A percentile compares a stretch with the other conserved stretches of the same genome.
These are phyloP conservation scores for Phyllostomus discolor DNA, from an alignment of 2,113 vertebrate genomes.

Conservation along the genomic window DNA sequence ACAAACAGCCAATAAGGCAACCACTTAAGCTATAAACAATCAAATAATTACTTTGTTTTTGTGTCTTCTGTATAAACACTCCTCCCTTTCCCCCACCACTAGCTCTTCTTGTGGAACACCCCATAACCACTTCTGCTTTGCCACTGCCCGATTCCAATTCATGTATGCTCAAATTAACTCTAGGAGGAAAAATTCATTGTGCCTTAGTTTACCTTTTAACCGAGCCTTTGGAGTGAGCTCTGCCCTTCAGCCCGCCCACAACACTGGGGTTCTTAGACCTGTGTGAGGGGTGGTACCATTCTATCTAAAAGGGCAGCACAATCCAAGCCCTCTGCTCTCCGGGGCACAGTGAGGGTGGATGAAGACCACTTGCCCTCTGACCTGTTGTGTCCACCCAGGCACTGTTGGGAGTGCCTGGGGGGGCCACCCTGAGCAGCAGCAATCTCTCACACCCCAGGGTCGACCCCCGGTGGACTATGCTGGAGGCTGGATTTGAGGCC, in stretches of 20 bases:
- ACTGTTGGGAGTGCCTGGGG: background rate
- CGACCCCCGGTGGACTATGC: background rate
- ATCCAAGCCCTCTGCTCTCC: background rate
- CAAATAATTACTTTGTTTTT: background rate
- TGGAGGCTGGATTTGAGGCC: background rate
- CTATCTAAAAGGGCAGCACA: background rate
- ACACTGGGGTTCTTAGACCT: background rate
- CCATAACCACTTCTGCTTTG: background rate
- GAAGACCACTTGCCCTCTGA: background rate
- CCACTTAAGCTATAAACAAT: background rate
- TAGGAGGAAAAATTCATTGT: background rate
- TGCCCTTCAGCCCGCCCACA: background rate
- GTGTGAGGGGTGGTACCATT: background rate
- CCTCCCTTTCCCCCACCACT: background rate
- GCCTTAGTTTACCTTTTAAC: background rate
- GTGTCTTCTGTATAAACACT: background rate
- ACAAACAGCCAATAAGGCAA: background rate
- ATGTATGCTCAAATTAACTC: background rate
- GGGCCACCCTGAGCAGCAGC: background rate
- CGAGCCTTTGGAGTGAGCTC: background rate
- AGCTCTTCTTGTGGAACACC: accelerated
- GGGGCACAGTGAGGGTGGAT: accelerated
- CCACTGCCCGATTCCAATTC: background rate
- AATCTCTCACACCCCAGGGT: background rate
- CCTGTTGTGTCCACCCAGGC: background rate